phyloP scores from a whole-genome alignment of 2,797 vertebrate genomes.

The Champsocephalus esox region DNA sequence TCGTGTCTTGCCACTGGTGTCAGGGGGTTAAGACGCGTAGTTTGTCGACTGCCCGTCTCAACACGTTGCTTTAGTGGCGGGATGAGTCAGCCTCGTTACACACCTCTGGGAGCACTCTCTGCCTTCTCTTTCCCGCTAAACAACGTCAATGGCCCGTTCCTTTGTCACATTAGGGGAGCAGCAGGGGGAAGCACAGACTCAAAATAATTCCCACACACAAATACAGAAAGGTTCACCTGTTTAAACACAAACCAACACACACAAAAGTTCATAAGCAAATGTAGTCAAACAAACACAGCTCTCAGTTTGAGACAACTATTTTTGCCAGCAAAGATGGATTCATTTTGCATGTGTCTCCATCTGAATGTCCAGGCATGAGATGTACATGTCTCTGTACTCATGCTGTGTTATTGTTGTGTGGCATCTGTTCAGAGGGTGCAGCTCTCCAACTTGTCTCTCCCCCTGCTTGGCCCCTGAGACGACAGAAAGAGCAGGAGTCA shows the following conservation, averaged over 20 bases:
- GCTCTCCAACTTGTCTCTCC: slow-evolving; percentile 22
- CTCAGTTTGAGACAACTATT: slow-evolving; percentile 25
- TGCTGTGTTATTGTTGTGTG: not conserved
- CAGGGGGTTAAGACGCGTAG: slow-evolving; percentile 54
- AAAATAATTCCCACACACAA: slow-evolving; percentile 50
- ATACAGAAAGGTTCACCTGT: slow-evolving; percentile 49
- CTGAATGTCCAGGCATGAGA: slow-evolving; percentile 19
- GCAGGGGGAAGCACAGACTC: slow-evolving; percentile 44
- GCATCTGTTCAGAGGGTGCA: not conserved
- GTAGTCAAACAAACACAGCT: slow-evolving; percentile 25
- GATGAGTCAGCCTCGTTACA: slow-evolving; percentile 82
- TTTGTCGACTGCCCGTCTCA: slow-evolving; percentile 50
- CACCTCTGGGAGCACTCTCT: slow-evolving; percentile 67
- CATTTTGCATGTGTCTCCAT: not conserved
- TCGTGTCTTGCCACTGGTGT: slow-evolving; percentile 28
- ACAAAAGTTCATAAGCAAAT: slow-evolving; percentile 9
- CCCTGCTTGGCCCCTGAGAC: slow-evolving; percentile 38
- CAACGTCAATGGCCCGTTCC: slow-evolving; percentile 63
- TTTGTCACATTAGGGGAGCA: slow-evolving; percentile 61
- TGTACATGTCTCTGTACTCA: slow-evolving; percentile 9
- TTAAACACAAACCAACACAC: slow-evolving; percentile 24
- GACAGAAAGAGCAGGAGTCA: slow-evolving; percentile 69
- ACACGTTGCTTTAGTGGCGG: slow-evolving; percentile 57
- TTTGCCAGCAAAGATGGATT: slow-evolving; percentile 12
- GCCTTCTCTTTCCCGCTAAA: slow-evolving; percentile 65